These are phyloP conservation scores for Sitodiplosis mosellana DNA, from an alignment of 1,140 invertebrate genomes.

Conservation along the genomic window DNA sequence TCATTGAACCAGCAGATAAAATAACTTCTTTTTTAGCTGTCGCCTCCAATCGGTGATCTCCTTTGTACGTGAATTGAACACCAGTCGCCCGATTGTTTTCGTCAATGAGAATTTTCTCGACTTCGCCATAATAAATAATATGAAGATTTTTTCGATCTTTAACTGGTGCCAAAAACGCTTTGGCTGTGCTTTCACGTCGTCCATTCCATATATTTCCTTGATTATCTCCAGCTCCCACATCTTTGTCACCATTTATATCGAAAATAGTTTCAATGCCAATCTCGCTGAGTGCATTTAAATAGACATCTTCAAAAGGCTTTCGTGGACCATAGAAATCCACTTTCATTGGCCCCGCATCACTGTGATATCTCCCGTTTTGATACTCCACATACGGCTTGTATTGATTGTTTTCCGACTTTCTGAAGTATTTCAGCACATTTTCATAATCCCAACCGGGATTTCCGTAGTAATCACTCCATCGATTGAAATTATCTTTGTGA, in stretches of 20 bases:
- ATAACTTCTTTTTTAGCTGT: conserved; percentile 63
- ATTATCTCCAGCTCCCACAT: conserved; percentile 26
- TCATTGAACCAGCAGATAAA: conserved; percentile 62
- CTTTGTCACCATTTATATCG: conserved; percentile 11
- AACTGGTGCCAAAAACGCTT: conserved; percentile 16
- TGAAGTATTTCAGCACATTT: conserved; percentile 62
- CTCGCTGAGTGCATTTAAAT: background rate
- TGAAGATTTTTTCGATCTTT: conserved; percentile 32
- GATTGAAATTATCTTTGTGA: conserved; percentile 37
- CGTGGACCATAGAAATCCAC: conserved; percentile 9
- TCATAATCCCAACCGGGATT: conserved; percentile 68
- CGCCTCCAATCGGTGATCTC: conserved; percentile 39
- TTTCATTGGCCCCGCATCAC: conserved; percentile 30
- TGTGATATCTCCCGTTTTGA: conserved; percentile 42
- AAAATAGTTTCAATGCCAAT: background rate
- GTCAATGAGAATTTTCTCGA: conserved; percentile 22
- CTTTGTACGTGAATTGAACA: conserved; percentile 54
- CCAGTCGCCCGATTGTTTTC: conserved; percentile 55
- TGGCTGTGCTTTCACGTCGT: conserved; percentile 32
- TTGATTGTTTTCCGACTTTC: conserved; percentile 46
- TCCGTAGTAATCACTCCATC: conserved; percentile 48
- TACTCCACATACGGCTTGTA: conserved; percentile 22
- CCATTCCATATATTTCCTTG: conserved; percentile 30
- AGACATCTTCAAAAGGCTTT: conserved; percentile 53
- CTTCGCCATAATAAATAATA: conserved; percentile 30